A percentile compares a stretch with the other conserved stretches of the same genome.
These are phyloP conservation scores for Drosophila lacteicornis DNA, from an alignment of 1,140 invertebrate genomes.

Conservation along the genomic window DNA sequence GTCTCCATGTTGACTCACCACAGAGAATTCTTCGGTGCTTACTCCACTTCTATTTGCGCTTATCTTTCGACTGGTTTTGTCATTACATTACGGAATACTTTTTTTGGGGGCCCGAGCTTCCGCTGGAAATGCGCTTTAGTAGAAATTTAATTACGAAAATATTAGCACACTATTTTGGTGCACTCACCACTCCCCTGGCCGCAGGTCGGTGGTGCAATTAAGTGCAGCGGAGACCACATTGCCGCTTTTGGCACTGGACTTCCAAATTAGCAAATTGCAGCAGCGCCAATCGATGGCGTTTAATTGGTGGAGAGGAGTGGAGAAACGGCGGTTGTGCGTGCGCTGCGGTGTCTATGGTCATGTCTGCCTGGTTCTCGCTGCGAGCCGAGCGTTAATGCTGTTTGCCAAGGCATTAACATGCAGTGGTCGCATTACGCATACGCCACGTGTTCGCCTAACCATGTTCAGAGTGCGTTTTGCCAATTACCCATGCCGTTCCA, in stretches of 20 bases:
- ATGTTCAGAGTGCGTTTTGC: conserved; percentile 33
- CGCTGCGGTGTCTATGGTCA: conserved; percentile 67
- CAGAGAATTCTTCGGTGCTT: conserved; percentile 18
- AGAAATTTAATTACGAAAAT: conserved; percentile 39
- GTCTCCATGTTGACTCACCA: conserved; percentile 21
- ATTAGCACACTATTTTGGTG: conserved; percentile 47
- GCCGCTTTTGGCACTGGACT: conserved; percentile 54
- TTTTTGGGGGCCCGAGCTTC: conserved; percentile 15
- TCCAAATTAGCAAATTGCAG: conserved; percentile 71
- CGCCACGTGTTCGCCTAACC: conserved; percentile 54
- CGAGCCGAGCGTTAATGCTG: conserved; percentile 54
- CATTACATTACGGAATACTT: conserved; percentile 11
- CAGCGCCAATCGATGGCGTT: conserved; percentile 69
- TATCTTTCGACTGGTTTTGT: conserved; percentile 18
- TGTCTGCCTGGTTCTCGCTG: conserved; percentile 42
- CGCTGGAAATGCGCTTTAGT: conserved; percentile 21
- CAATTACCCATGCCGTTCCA: conserved; percentile 67
- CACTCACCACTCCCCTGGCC: conserved; percentile 12
- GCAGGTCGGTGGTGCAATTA: conserved; percentile 50
- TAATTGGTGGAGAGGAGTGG: conserved; percentile 32
- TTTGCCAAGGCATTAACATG: conserved; percentile 77
- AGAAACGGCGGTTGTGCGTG: conserved; percentile 16
- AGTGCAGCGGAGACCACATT: conserved; percentile 47
- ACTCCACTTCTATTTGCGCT: conserved; percentile 30
- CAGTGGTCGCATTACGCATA: conserved; percentile 64